Conservation (phyloP, 2,888 invertebrate genomes). For the Tuberolachnus salignus region DNA sequence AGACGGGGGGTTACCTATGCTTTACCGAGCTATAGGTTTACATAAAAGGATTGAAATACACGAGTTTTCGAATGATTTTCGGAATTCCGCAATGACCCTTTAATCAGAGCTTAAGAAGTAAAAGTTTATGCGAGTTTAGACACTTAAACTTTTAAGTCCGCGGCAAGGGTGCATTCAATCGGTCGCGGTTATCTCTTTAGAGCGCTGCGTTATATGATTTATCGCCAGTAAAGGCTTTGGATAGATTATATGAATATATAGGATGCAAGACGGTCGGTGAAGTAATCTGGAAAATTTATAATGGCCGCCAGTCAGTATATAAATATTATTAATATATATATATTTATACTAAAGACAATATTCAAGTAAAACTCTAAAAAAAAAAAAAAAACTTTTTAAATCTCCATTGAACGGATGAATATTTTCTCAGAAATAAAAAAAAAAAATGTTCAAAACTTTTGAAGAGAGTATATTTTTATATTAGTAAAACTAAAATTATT, state of each 20-base stretch:
- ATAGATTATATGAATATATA: constrained; percentile 44
- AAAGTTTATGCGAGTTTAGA: constrained; percentile 50
- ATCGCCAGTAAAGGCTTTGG: constrained; percentile 51
- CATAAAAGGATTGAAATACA: constrained; percentile 1
- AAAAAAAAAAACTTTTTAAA: constrained; percentile 40
- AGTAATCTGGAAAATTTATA: constrained; percentile 41
- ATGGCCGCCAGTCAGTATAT: constrained; percentile 26
- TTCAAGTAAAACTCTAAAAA: constrained; percentile 33
- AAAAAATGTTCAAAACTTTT: constrained; percentile 21
- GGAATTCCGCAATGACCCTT: constrained; percentile 2
- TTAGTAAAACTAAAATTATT: not conserved
- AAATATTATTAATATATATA: constrained; percentile 19
- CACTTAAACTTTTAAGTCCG: constrained; percentile 54
- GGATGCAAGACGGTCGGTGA: constrained; percentile 2
- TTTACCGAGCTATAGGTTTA: too few species aligned
- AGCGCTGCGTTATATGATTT: constrained; percentile 49
- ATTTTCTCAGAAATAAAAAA: constrained; percentile 21
- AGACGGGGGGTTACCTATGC: too few species aligned
- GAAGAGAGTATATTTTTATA: constrained; percentile 25
- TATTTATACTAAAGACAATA: constrained; percentile 46
- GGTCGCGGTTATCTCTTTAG: constrained; percentile 45
- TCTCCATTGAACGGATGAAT: constrained; percentile 36
- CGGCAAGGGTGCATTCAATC: constrained; percentile 45
- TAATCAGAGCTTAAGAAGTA: constrained; percentile 43
- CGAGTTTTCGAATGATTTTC: constrained; percentile 30